Base-by-base conservation (phyloP, 1,140 invertebrate species). In the Drosophila sucinea region DNA sequence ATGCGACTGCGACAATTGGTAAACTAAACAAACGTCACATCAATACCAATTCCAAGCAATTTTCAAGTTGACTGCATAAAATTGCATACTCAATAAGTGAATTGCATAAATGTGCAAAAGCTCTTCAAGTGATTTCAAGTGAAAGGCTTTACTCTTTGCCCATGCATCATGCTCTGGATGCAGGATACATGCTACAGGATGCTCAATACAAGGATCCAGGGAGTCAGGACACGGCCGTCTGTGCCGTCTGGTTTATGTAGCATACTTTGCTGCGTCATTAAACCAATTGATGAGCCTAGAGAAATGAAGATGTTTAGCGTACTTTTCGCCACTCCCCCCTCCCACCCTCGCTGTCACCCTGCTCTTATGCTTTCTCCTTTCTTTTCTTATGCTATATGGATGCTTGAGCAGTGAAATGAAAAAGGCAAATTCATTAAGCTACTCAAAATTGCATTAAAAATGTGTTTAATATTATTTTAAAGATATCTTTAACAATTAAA, bases 241-340 rank as follows among this genome's bases (percentile, higher is more conserved):
- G 10, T 51, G 23, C 44, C 23, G 44, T 51, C 44, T 51, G 44
- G 27, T 44, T 61, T 51, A n/a, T 63, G 30, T 63, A 17, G 60
- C 60, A 63, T 63, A 63, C 60, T 63, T 63, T 63, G 60, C 60
- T 63, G 60, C 60, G 60, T 63, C 60, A 63, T 63, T 63, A 63
- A 47, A 44, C 44, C 60, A 63, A 63, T 63, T 63, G 60, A 51
- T 47, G 60, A 63, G 60, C 38, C 38, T 41, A 51, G 25, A 51
- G 44, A 51, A 51, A 25, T 25, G 44, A 51, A 51, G 44, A 51
- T 51, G 23, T 27, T 51, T 51, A 51, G 25, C 23, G 11, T 10
- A 51, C 33, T 23, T 38, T 25, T 60, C 17, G 17, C 38, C 25
- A 0, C 23, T 6, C 41, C 23, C 23, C 41, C 41, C 6, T 25